These are phyloP conservation scores for Sminthopsis crassicaudata DNA, from an alignment of 2,113 vertebrate genomes.

Conservation along the genomic window DNA sequence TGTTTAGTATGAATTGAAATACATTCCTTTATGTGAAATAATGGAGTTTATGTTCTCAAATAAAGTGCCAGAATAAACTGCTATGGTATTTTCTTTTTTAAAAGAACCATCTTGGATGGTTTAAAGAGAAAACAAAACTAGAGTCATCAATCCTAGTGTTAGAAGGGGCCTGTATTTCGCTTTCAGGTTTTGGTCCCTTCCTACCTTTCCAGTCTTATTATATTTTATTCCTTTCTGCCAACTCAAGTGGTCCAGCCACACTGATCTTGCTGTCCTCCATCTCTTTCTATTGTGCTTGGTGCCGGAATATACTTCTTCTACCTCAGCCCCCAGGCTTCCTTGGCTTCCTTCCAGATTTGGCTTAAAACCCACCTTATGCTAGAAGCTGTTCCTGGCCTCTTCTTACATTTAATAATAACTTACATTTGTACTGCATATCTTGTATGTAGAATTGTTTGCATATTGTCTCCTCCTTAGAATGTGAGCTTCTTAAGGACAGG, in stretches of 20 bases:
- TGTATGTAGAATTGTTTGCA: neutral
- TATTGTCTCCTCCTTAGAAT: neutral
- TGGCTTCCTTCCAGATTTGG: neutral
- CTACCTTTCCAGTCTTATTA: neutral
- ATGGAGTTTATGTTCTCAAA: constrained; percentile 29
- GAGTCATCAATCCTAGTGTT: neutral
- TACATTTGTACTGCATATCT: neutral
- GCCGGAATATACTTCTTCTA: constrained; percentile 41
- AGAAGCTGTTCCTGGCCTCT: neutral
- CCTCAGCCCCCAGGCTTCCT: constrained; percentile 1
- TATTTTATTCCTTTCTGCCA: neutral
- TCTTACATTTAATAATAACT: neutral
- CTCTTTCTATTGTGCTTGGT: neutral
- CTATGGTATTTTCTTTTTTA: constrained; percentile 33
- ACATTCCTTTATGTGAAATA: neutral
- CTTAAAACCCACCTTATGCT: neutral
- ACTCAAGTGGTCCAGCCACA: neutral
- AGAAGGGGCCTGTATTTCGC: neutral
- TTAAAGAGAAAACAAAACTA: neutral
- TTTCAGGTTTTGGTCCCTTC: neutral
- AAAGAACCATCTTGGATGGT: constrained; percentile 26
- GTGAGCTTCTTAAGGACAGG: neutral
- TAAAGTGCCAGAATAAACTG: constrained; percentile 35
- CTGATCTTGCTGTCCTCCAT: neutral
- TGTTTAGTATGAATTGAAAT: constrained; percentile 42